A percentile compares a stretch with the other conserved stretches of the same genome.
Conservation (phyloP, 2,113 vertebrate genomes). For the Syngnathus floridae region DNA sequence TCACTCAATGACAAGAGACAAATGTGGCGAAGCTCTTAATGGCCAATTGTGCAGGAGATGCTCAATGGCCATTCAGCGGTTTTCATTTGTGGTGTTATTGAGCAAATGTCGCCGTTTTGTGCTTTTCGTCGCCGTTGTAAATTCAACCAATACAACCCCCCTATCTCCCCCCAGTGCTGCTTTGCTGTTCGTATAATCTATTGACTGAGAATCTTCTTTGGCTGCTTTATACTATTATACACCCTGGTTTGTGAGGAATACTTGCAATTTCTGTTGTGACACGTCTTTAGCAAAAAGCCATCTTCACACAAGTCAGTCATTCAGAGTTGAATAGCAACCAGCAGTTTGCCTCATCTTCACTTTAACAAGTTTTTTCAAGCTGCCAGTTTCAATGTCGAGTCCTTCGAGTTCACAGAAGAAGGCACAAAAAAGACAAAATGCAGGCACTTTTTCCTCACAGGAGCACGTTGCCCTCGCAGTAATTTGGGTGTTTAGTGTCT, state of each 20-base stretch:
- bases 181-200: slow-evolving; percentile 1
- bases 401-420: slow-evolving; percentile 24
- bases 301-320: slow-evolving; percentile 28
- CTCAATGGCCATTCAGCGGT: slow-evolving; percentile 32
- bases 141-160: slow-evolving; percentile 14
- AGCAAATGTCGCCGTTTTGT: slow-evolving; percentile 37
- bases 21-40: slow-evolving; percentile 2
- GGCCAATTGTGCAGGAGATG: slow-evolving; percentile 9
- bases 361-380: slow-evolving; percentile 10
- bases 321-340: slow-evolving; percentile 21
- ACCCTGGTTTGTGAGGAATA: slow-evolving; percentile 2
- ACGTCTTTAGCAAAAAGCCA: background rate
- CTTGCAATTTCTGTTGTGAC: background rate
- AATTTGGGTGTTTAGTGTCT: slow-evolving; percentile 40
- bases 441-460: slow-evolving; percentile 1
- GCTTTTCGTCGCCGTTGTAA: slow-evolving; percentile 24
- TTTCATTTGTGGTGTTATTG: slow-evolving; percentile 30
- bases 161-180: background rate
- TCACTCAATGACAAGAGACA: slow-evolving; percentile 4
- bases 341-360: slow-evolving; percentile 11
- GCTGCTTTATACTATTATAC: slow-evolving; percentile 20
- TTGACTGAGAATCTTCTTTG: slow-evolving; percentile 20
- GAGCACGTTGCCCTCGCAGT: slow-evolving; percentile 25
- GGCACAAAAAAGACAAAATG: slow-evolving; percentile 13
- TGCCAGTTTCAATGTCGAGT: slow-evolving; percentile 8